phyloP scores from a whole-genome alignment of 2,113 vertebrate species.

The Anseranas semipalmata region DNA sequence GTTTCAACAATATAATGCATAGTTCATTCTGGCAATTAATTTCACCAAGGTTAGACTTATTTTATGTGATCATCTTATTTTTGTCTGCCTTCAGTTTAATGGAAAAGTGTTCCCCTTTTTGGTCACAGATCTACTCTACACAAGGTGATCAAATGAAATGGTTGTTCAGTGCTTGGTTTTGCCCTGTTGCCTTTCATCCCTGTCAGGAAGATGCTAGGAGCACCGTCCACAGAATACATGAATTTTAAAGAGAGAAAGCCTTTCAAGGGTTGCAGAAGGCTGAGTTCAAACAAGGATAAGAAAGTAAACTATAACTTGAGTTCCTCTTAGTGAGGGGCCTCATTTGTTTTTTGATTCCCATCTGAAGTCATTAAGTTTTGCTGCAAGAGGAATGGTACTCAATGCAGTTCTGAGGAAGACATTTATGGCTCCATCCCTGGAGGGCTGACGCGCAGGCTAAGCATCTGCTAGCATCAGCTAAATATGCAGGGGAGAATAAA shows the following conservation, averaged over 20 bases:
- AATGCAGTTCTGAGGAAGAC: not conserved
- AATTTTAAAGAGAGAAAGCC: not conserved
- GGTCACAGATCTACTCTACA: not conserved
- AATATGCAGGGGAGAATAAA: not conserved
- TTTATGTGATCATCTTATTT: not conserved
- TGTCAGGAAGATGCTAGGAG: not conserved
- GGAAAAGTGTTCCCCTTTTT: not conserved
- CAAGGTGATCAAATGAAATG: not conserved
- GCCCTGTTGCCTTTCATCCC: not conserved
- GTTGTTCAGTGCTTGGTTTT: not conserved
- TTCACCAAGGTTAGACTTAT: not conserved
- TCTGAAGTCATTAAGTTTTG: not conserved
- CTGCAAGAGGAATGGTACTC: not conserved
- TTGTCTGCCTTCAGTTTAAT: not conserved
- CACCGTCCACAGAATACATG: not conserved
- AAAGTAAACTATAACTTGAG: not conserved
- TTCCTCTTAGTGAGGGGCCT: not conserved
- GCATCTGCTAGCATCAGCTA: not conserved
- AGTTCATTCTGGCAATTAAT: not conserved
- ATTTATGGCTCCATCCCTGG: not conserved
- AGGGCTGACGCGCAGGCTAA: not conserved
- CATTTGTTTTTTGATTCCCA: not conserved
- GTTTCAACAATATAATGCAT: not conserved
- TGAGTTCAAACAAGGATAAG: not conserved
- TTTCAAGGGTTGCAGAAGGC: not conserved